These are phyloP conservation scores for Triops cancriformis DNA, from an alignment of 1,140 invertebrate species.

Conservation along the genomic window DNA sequence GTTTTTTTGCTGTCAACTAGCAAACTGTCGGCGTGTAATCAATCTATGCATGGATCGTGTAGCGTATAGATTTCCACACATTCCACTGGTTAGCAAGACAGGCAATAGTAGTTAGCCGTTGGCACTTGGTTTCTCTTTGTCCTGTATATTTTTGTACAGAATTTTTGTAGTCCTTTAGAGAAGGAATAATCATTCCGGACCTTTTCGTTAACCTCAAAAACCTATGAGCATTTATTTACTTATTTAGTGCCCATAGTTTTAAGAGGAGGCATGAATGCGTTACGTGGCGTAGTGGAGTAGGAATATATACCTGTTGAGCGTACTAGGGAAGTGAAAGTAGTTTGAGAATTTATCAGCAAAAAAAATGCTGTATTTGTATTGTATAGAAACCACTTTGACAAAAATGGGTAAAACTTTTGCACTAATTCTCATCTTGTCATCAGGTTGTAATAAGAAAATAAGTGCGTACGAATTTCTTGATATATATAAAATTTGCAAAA, in stretches of 20 bases:
- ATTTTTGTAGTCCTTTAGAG: constrained; percentile 3
- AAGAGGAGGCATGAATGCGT: too few relatives aligned
- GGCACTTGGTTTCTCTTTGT: constrained; percentile 1
- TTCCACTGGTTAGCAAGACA: constrained; percentile 11
- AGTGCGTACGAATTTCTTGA: background rate
- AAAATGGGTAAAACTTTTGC: background rate
- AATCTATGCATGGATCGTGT: constrained; percentile 10
- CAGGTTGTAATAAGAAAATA: background rate
- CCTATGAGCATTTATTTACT: background rate
- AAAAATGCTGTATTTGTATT: background rate
- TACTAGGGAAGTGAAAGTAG: background rate
- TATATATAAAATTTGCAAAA: constrained; percentile 13
- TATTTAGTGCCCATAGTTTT: background rate
- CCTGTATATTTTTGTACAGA: constrained; percentile 14
- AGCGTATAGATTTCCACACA: background rate
- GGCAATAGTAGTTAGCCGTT: background rate
- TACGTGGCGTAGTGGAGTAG: too few relatives aligned
- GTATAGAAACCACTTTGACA: background rate
- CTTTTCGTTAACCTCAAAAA: background rate
- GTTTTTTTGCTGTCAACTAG: background rate
- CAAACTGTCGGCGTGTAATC: background rate
- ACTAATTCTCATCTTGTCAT: background rate
- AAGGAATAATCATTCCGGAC: constrained; percentile 11
- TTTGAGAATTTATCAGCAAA: background rate
- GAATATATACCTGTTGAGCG: background rate